Evolutionary conservation across 2,888 invertebrate genomes (phyloP), one percentile per base, ranked within the genome.

Genomic region (Euplexia lucipara): DNA sequence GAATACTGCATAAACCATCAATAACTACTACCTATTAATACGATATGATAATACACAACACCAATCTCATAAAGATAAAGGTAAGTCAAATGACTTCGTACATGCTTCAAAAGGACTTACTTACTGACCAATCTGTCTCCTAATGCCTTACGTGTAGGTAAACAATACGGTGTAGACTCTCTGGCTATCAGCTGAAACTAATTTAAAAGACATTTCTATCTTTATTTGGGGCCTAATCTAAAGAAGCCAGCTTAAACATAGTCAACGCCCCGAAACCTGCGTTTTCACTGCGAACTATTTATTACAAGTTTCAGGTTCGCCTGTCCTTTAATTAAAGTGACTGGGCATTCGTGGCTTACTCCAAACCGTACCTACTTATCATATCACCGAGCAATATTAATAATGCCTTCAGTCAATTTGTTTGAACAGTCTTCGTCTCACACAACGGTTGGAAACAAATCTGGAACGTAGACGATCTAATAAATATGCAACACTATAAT

Each of bases 341-440:
- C n/a, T 26, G 34, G 20, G 30, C 20, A 37, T 22, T 53, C 22
- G 18, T 12, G 18, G 30, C 30, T 39, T 58, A 39, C 32, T 37
- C n/a, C 32, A 22, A 56, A 58, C n/a, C 16, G 14, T 57, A 54
- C 3, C 35, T 42, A 58, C 32, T 32, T 20, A 53, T 37, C 34
- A 57, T 44, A 61, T 61, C 35, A 59, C 37, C 32, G 59, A 54
- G 34, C 51, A 41, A 54, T 22, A 47, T 47, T 30, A 42, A 52
- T 60, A 45, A 54, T 32, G 34, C 47, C 35, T 56, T 62, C 58
- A 58, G 44, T 57, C 59, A 59, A 62, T 53, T 48, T 16, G 26
- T 60, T 60, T 51, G 12, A 52, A 52, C 77, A 75, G 77, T 75
- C 75, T 75, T 75, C 57, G 12, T 66, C 48, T 62, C 47, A 76